These are phyloP conservation scores for Bombus breviceps DNA, from an alignment of 1,140 invertebrate genomes.

Conservation along the genomic window DNA sequence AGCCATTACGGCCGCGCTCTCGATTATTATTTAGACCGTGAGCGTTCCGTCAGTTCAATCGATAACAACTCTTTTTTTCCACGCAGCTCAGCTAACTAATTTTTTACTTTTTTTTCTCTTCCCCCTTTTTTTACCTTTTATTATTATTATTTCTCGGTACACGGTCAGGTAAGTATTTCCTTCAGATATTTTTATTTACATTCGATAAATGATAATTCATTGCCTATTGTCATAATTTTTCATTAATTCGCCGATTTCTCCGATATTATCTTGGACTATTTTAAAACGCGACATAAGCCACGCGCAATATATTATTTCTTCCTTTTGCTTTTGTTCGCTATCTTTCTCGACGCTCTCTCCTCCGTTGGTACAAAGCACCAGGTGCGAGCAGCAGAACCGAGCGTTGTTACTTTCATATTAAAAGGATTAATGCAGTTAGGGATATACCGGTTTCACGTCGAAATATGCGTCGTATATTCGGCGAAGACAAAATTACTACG, in stretches of 20 bases:
- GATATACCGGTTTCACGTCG: conserved; percentile 50
- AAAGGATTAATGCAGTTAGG: conserved; percentile 65
- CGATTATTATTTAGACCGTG: conserved; percentile 48
- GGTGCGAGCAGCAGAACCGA: conserved; percentile 59
- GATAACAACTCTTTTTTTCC: conserved; percentile 8
- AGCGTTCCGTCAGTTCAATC: neutral
- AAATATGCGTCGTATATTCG: conserved; percentile 53
- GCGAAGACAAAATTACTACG: conserved; percentile 35
- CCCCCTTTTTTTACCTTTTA: neutral
- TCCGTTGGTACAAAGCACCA: conserved; percentile 49
- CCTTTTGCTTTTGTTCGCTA: conserved; percentile 13
- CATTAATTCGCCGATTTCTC: conserved; percentile 11
- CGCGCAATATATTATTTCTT: conserved; percentile 31
- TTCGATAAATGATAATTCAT: neutral
- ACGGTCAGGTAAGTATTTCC: neutral
- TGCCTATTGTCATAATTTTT: neutral
- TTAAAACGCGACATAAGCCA: conserved; percentile 19
- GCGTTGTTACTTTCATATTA: conserved; percentile 68
- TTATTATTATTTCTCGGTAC: neutral
- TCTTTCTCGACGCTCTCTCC: neutral
- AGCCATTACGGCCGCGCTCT: conserved; percentile 28
- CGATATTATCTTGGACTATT: conserved; percentile 4
- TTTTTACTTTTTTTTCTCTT: neutral
- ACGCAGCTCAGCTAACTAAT: no score
- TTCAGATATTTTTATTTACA: neutral